Conservation (phyloP, 2,797 vertebrate genomes). For the Phylloscopus collybita region DNA sequence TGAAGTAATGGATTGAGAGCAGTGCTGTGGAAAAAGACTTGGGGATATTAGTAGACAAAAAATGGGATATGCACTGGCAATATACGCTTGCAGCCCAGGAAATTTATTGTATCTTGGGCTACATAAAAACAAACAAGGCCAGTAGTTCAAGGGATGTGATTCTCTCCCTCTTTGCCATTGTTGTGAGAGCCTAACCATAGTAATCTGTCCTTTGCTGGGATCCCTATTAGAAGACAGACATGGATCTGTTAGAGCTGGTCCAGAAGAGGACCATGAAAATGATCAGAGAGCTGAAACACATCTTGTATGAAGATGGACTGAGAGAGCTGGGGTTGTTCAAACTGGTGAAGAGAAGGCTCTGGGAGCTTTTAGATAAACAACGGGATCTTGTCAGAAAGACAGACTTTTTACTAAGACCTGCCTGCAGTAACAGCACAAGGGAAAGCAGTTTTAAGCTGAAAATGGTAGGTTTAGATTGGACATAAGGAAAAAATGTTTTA, state of each 20-base stretch:
- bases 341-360: not conserved
- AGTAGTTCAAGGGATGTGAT: not conserved
- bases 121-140: not conserved
- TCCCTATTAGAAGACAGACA: not conserved
- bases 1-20: not conserved
- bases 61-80: not conserved
- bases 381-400: not conserved
- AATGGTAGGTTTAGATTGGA: not conserved
- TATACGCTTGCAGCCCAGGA: not conserved
- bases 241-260: not conserved
- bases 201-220: not conserved
- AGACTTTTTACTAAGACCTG: not conserved
- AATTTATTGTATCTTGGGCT: not conserved
- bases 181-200: not conserved
- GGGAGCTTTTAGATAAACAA: not conserved
- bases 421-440: not conserved
- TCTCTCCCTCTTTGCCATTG: not conserved
- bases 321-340: not conserved
- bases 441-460: not conserved
- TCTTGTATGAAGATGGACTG: not conserved
- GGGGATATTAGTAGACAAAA: not conserved
- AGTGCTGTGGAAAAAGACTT: not conserved
- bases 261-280: not conserved
- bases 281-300: not conserved
- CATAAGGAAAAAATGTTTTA: not conserved